These are phyloP conservation scores for Pelvicachromis taeniatus DNA, from an alignment of 2,113 vertebrate species.

Conservation along the genomic window DNA sequence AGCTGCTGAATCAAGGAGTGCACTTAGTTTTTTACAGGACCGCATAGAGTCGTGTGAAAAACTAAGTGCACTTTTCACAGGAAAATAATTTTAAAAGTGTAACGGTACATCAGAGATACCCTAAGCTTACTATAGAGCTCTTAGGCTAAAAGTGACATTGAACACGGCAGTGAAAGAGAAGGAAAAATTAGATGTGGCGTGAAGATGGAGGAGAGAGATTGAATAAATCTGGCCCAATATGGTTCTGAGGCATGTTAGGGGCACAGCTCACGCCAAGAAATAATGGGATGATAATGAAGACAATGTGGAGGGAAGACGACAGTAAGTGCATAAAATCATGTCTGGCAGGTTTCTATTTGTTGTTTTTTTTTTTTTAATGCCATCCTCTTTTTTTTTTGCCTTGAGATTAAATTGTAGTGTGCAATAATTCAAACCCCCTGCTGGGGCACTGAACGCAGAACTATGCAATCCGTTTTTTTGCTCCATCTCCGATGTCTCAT, in stretches of 20 bases:
- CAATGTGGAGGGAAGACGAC: background rate
- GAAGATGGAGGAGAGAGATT: slow-evolving; percentile 12
- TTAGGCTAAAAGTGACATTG: slow-evolving; percentile 2
- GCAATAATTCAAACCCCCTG: slow-evolving; percentile 35
- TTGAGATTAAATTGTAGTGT: slow-evolving; percentile 26
- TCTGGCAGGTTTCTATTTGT: slow-evolving; percentile 15
- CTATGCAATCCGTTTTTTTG: slow-evolving; percentile 18
- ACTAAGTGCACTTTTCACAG: background rate
- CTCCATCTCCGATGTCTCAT: background rate
- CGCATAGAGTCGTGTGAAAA: background rate
- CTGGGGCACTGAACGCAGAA: slow-evolving; percentile 2
- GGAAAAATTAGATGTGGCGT: background rate
- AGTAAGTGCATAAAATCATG: slow-evolving; percentile 7
- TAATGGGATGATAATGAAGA: slow-evolving; percentile 43
- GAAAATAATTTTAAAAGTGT: background rate
- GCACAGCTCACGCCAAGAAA: slow-evolving; percentile 25
- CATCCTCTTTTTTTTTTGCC: background rate
- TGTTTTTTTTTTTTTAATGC: background rate
- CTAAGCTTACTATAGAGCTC: background rate
- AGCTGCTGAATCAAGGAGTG: background rate
- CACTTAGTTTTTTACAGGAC: background rate
- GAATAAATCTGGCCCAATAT: slow-evolving; percentile 28
- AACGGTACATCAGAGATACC: background rate
- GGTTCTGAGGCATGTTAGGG: slow-evolving; percentile 21
- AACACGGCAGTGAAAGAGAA: background rate